Evolutionary conservation across 2,113 vertebrate genomes (phyloP), one percentile per base, ranked within the genome.

Genomic region (Syngnathus typhle): DNA sequence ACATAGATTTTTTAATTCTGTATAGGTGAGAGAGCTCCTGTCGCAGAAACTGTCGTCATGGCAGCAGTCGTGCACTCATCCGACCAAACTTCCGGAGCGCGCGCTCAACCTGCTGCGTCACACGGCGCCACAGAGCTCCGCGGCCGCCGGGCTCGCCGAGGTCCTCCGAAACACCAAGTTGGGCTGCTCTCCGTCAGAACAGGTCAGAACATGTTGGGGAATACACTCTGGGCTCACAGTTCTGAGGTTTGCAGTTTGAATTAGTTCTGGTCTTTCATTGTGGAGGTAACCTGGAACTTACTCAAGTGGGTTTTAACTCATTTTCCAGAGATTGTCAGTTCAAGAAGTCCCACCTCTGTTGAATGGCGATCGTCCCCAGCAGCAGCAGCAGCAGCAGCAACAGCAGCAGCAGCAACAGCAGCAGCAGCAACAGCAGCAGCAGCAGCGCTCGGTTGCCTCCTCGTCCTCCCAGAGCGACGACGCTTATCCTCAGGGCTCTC

Each of bases 51-150:
- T 94, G 71, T 92, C 90, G 0, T 86, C 87, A 7, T 94, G 93
- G 93, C 93, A 93, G 49, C 88, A 90, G 81, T 92, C 93, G 0
- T 93, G 93, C 52, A 88, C 90, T 21, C 92, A 93, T 73, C 92
- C 93, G 16, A 94, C 92, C 1, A 91, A 91, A 63, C 89, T 94
- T n/a, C 93, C 93, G 0, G 93, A 94, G 66, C 88, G 92, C 0
- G 93, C 92, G 1, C 83, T 94, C 44, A 92, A 91, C 63, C 89
- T 93, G 80, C 83, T 94, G 70, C 91, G 92, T n/a, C 89, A 91
- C 85, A 93, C 92, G 0, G 89, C 91, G 4, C 91, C 89, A 38
- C 90, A 88, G 64, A 79, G 81, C 76, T 69, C 89, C 1, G 90
- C 86, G 64, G 88, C 89, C 60, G 83, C 90, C 66, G 90, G 91